Base-by-base conservation (phyloP, 2,113 vertebrate genomes). In the Anthoscopus minutus region DNA sequence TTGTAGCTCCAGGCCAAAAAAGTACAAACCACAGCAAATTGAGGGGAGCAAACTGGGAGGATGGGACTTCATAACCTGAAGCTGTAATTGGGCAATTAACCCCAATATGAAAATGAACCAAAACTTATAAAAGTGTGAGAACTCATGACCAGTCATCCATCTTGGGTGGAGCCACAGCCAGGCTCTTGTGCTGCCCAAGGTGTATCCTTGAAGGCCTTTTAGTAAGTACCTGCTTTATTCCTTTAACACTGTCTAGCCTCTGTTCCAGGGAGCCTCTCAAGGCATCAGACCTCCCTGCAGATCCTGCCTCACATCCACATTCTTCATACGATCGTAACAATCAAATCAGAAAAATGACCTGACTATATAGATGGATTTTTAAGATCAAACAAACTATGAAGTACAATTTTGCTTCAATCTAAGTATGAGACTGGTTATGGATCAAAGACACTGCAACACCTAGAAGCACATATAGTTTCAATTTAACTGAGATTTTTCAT, bases 331-430 rank as follows among this genome's bases (percentile, higher is more conserved):
- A 71, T 44, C 1, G 0, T 38, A 96, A 90, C 42, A 83, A 88
- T 70, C 67, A 88, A 81, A 66, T 35, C 38, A 92, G 86, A 93
- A 96, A 95, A 96, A 79, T 83, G 81, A 85, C 83, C 81, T 70
- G 37, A 65, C 70, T 91, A 47, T 16, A 92, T 0, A 84, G 81
- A 85, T 57, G 24, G 70, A 77, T 84, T 92, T 95, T 94, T 94
- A 96, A 95, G 84, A 86, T 65, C 84, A 92, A 96, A 80, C 51
- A 77, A 92, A 89, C 62, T 92, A 96, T 45, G 81, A 94, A 90
- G 77, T n/a, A 84, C 37, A 92, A 90, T 94, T 93, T 86, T 95
- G 51, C 69, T 90, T 84, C 94, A 81, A 73, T 81, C 19, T 24
- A 87, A 94, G 50, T 64, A 60, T 27, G 28, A 84, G 86, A 84